Evolutionary conservation across 37 sponge, comb jelly and placozoan species (phyloP).

Genomic region (Ianthella basta): DNA sequence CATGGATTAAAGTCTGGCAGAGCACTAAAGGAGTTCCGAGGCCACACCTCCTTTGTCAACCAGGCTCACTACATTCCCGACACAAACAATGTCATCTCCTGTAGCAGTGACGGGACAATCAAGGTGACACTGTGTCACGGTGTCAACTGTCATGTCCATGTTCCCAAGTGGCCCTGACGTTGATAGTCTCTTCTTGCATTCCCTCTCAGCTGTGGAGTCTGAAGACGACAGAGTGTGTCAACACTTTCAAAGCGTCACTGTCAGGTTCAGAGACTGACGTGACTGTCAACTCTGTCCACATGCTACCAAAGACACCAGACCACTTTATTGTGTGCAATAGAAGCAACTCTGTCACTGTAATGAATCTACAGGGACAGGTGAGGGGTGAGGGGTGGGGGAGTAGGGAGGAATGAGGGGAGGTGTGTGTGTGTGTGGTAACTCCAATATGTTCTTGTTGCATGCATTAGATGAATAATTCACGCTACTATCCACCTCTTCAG

Average conservation of each 20-base stretch:
- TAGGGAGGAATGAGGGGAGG: neutral
- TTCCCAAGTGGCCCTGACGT: neutral
- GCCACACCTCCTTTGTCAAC: constrained; percentile 95
- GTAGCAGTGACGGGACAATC: constrained; percentile 92
- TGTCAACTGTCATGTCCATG: neutral
- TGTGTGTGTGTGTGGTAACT: neutral
- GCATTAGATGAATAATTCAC: neutral
- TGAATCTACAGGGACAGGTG: constrained; percentile 97
- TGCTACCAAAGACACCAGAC: constrained; percentile 80
- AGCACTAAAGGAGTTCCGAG: constrained; percentile 95
- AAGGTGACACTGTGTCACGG: constrained; percentile 51
- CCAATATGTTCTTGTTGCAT: constrained; percentile 11
- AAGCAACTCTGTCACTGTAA: constrained; percentile 89
- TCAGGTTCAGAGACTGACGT: constrained; percentile 73
- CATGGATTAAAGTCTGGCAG: constrained; percentile 97
- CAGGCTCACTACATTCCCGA: constrained; percentile 87
- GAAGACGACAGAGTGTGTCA: constrained; percentile 92
- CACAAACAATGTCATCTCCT: constrained; percentile 79
- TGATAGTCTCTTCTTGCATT: neutral
- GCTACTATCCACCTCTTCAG: constrained; percentile 26
- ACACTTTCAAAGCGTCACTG: constrained; percentile 81
- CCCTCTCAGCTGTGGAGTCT: constrained; percentile 84
- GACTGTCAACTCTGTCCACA: constrained; percentile 82
- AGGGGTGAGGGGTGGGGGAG: constrained; percentile 23
- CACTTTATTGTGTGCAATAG: constrained; percentile 97